Percentiles rank a stretch among this genome's conserved stretches.
Conservation (phyloP, 2,113 vertebrate species). For the Phoenicopterus ruber region DNA sequence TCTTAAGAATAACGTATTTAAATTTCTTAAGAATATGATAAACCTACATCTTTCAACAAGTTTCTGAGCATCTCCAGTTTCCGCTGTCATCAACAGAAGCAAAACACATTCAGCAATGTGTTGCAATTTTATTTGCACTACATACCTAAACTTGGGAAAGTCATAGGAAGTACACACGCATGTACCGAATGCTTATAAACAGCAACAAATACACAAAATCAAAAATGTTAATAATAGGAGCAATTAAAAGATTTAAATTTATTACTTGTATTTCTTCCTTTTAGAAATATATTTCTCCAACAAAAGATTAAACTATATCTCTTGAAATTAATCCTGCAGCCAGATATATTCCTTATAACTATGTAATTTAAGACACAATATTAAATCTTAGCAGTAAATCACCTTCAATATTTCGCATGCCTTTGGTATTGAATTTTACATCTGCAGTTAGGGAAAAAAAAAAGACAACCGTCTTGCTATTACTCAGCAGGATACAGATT, state of each 20-base stretch:
- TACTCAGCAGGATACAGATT: conserved; percentile 69
- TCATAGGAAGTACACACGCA: background rate
- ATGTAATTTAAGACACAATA: conserved; percentile 10
- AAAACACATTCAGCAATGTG: background rate
- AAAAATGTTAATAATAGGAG: background rate
- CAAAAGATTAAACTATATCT: background rate
- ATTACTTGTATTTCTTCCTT: background rate
- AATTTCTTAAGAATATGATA: background rate
- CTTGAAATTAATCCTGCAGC: conserved; percentile 7
- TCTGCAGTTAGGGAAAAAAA: conserved; percentile 16
- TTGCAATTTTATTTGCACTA: background rate
- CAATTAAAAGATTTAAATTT: background rate
- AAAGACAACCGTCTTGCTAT: conserved; percentile 34
- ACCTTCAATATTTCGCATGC: conserved; percentile 35
- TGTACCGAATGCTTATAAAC: background rate
- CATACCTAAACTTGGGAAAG: background rate
- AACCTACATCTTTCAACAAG: background rate
- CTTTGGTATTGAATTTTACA: conserved; percentile 57
- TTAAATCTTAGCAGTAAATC: conserved; percentile 42
- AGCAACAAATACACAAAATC: background rate
- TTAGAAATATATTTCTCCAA: background rate
- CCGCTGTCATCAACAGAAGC: background rate
- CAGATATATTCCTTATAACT: background rate
- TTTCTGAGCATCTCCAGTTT: background rate
- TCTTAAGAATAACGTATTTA: background rate